Percentiles rank a stretch among this genome's conserved stretches.
Evolutionary conservation across 2,888 invertebrate species (phyloP).

Genomic region (Drosophila siamana): DNA sequence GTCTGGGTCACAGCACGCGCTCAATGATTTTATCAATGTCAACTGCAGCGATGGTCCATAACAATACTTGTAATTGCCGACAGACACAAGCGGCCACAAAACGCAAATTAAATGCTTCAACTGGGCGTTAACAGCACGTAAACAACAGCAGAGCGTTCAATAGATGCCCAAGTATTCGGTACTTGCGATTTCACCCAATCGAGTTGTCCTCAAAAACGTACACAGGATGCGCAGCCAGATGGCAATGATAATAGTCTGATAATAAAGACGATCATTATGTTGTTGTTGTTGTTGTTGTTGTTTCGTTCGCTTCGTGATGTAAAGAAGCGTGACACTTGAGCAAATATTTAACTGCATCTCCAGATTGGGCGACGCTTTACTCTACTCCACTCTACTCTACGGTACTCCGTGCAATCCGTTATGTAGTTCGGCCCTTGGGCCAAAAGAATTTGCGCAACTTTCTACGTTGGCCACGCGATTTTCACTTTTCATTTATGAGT

Average conservation of each 20-base stretch:
- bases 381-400: no score
- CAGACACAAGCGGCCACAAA: conserved; percentile 16
- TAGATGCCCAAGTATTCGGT: conserved; percentile 48
- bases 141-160: conserved; percentile 45
- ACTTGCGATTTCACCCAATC: conserved; percentile 63
- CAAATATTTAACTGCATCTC: conserved; percentile 72
- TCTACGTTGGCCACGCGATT: conserved; percentile 70
- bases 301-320: conserved; percentile 59
- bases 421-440: conserved; percentile 57
- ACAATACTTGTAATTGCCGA: conserved; percentile 55
- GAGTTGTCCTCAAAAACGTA: conserved; percentile 79
- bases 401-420: conserved; percentile 58
- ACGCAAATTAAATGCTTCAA: conserved; percentile 47
- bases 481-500: conserved; percentile 81
- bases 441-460: conserved; percentile 79
- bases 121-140: conserved; percentile 77
- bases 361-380: conserved; percentile 38
- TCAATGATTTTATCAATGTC: conserved; percentile 79
- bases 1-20: conserved; percentile 69
- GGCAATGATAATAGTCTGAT: conserved; percentile 57
- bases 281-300: no score
- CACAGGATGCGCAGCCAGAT: conserved; percentile 63
- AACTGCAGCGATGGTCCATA: conserved; percentile 57
- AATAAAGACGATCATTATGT: conserved; percentile 35
- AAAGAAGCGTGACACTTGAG: conserved; percentile 78